phyloP scores from a whole-genome alignment of 2,888 invertebrate species.

The Phymatocera aterrima region DNA sequence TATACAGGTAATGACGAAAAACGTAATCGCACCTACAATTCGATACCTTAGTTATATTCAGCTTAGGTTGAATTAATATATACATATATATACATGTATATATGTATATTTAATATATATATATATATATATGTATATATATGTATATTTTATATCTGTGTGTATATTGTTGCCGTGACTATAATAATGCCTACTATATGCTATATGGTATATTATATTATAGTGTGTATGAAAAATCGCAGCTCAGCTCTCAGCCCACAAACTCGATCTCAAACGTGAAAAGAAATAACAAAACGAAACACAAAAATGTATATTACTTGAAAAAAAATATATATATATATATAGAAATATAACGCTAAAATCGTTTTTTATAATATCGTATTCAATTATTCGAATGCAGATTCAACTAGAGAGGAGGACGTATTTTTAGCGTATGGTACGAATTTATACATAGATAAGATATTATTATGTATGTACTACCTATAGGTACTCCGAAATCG shows the following conservation, averaged over 20 bases:
- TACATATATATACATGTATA: not conserved
- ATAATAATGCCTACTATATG: too few relatives aligned
- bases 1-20: too few relatives aligned
- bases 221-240: slow-evolving; percentile 33
- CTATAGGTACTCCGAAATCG: slow-evolving; percentile 13
- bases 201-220: too few relatives aligned
- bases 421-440: not conserved
- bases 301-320: not conserved
- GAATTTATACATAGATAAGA: not conserved
- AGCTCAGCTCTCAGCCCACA: slow-evolving; percentile 68
- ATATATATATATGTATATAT: not conserved
- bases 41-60: too few relatives aligned
- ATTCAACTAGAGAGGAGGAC: too few relatives aligned
- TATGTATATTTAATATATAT: not conserved
- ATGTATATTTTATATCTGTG: too few relatives aligned
- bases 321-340: not conserved
- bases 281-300: not conserved
- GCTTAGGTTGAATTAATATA: too few relatives aligned
- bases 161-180: not conserved
- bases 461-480: not conserved
- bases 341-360: too few relatives aligned
- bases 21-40: too few relatives aligned
- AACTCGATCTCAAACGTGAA: slow-evolving; percentile 68
- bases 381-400: too few relatives aligned
- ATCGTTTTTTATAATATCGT: too few relatives aligned